phyloP scores from a whole-genome alignment of 2,888 invertebrate genomes.

The Drosophila cracens region DNA sequence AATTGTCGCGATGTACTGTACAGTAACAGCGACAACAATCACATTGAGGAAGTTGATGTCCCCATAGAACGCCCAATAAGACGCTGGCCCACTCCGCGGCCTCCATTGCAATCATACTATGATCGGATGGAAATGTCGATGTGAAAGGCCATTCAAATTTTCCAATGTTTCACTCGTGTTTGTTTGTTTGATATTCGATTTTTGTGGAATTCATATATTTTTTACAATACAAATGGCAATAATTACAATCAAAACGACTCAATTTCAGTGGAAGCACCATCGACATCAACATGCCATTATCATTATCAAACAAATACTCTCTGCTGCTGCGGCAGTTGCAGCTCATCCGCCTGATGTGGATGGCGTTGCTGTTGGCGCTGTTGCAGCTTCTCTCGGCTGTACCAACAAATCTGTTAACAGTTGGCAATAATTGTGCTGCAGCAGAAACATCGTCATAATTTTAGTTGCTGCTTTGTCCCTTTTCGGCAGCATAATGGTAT shows the following conservation, averaged over 20 bases:
- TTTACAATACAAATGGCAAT: slow-evolving; percentile 24
- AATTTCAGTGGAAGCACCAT: slow-evolving; percentile 50
- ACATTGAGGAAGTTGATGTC: fast-evolving
- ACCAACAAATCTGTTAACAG: slow-evolving; percentile 85
- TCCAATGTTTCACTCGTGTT: background rate
- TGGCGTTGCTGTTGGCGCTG: slow-evolving; percentile 4
- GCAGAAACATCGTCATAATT: slow-evolving; percentile 74
- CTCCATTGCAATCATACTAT: too few species aligned
- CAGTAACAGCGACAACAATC: fast-evolving
- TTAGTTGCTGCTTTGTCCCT: slow-evolving; percentile 72
- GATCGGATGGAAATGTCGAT: background rate
- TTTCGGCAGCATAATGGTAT: slow-evolving; percentile 57
- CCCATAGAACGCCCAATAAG: background rate
- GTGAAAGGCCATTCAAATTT: background rate
- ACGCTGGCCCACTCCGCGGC: background rate
- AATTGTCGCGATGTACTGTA: background rate
- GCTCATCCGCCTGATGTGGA: background rate
- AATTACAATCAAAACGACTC: slow-evolving; percentile 58
- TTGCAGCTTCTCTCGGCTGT: slow-evolving; percentile 20
- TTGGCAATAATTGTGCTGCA: slow-evolving; percentile 83
- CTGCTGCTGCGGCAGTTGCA: slow-evolving; percentile 4
- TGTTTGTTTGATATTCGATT: background rate
- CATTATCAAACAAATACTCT: slow-evolving; percentile 70
- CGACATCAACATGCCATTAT: slow-evolving; percentile 69
- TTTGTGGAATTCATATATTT: background rate